phyloP scores from a whole-genome alignment of 1,140 invertebrate species.

The Zaprionus tsacasi region DNA sequence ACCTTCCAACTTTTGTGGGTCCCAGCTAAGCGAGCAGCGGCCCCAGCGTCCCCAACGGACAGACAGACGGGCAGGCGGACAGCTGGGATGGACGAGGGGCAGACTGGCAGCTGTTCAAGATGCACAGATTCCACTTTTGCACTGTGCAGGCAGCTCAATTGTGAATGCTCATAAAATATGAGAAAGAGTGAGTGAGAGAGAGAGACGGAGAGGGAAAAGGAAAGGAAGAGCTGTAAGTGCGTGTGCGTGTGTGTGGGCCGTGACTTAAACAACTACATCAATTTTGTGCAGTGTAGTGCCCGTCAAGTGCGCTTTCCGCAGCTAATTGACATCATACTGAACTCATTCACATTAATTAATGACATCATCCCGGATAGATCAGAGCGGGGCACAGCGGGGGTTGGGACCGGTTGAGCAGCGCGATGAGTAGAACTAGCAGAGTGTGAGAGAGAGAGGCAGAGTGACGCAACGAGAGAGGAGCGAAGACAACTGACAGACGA shows the following conservation, averaged over 20 bases:
- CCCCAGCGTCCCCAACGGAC: background rate
- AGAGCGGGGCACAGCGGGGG: constrained; percentile 26
- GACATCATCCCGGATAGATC: constrained; percentile 70
- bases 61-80: background rate
- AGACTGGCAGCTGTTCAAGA: constrained; percentile 31
- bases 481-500: constrained; percentile 8
- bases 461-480: background rate
- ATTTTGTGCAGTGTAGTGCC: constrained; percentile 60
- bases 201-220: background rate
- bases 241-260: constrained; percentile 24
- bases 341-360: constrained; percentile 83
- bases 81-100: background rate
- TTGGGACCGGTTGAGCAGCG: background rate
- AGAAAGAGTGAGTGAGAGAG: background rate
- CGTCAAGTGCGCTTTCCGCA: constrained; percentile 77
- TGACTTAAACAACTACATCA: constrained; percentile 47
- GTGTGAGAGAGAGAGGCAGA: background rate
- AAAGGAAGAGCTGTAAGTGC: background rate
- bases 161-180: constrained; percentile 46
- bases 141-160: constrained; percentile 44
- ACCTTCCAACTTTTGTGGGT: constrained; percentile 53
- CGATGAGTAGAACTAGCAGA: background rate
- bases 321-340: constrained; percentile 83
- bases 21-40: constrained; percentile 7
- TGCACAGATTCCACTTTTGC: constrained; percentile 21